Evolutionary conservation across 2,113 vertebrate genomes (phyloP), one percentile per base, ranked within the genome.

Genomic region (Austrofundulus limnaeus): DNA sequence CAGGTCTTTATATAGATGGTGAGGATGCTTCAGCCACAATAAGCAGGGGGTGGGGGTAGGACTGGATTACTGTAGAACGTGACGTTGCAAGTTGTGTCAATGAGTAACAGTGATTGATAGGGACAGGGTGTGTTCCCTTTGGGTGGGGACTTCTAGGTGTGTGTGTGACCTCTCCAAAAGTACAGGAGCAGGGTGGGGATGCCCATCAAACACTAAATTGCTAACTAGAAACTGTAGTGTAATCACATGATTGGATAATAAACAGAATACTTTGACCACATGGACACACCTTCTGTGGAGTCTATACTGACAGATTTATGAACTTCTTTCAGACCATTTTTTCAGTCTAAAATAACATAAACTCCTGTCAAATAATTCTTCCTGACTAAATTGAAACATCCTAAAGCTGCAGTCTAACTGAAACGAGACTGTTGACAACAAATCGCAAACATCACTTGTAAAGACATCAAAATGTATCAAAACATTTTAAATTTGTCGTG

Each of bases 101-200:
- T 88, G 23, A 83, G 49, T 88, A 85, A 86, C 86, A 21, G 45
- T n/a, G n/a, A n/a, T 53, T 3, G 73, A 85, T 85, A 88, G 20
- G 62, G 61, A 47, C 42, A 63, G 69, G 86, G 83, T 23, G 86
- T 70, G 81, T 76, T 55, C 53, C 16, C 11, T 19, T 23, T 72
- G 42, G 51, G 60, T 23, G 52, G 41, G 59, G 2, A 17, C 19
- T 11, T 55, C 28, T 31, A 47, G 16, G 45, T 58, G 63, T 37
- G 34, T 38, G 24, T 62, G 46, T 41, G 23, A 25, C 60, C 25
- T 83, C 70, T 74, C 37, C 57, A 3, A 68, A 20, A 74, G 55
- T 70, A 67, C 59, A 69, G 2, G 3, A 9, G 52, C 4, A 61
- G 83, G 86, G 88, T 83, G 88, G 73, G 75, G 76, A 75, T 58